Evolutionary conservation across 2,797 vertebrate genomes (phyloP).

Genomic region (Cryptoblepharus egeriae): DNA sequence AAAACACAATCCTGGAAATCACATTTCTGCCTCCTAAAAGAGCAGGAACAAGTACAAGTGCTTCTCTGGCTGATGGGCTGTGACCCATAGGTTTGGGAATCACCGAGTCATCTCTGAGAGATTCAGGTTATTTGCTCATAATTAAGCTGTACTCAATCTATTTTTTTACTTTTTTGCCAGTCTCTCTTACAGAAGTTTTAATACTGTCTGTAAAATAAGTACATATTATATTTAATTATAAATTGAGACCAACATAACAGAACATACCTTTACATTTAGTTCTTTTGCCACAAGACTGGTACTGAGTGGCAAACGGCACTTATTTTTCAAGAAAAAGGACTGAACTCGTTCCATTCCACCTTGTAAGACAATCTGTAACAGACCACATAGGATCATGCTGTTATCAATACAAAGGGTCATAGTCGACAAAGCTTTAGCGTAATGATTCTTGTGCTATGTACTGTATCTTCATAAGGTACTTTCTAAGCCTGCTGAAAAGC

Average conservation of each 20-base stretch:
- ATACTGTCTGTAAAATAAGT: slow-evolving; percentile 3
- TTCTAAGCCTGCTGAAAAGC: no score
- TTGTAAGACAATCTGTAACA: slow-evolving; percentile 84
- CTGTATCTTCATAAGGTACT: no score
- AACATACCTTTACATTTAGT: slow-evolving; percentile 90
- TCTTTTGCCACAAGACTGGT: slow-evolving; percentile 95
- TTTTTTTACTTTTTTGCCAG: neutral
- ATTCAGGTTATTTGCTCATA: neutral
- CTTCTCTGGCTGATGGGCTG: no score
- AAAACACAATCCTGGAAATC: no score
- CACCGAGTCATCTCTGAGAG: neutral
- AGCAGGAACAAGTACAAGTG: no score
- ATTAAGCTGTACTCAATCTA: neutral
- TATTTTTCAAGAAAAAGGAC: slow-evolving; percentile 90
- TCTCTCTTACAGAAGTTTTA: neutral
- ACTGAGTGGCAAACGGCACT: slow-evolving; percentile 90
- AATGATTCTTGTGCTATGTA: no score
- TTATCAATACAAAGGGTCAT: neutral
- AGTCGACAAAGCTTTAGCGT: no score
- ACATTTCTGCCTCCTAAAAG: neutral
- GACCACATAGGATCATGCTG: neutral
- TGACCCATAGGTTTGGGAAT: no score
- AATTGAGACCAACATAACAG: slow-evolving; percentile 17
- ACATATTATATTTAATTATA: neutral
- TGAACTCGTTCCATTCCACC: slow-evolving; percentile 93